A percentile compares a stretch with the other conserved stretches of the same genome.
Conservation (phyloP, 1,140 invertebrate genomes). For the Zaprionus africanus region DNA sequence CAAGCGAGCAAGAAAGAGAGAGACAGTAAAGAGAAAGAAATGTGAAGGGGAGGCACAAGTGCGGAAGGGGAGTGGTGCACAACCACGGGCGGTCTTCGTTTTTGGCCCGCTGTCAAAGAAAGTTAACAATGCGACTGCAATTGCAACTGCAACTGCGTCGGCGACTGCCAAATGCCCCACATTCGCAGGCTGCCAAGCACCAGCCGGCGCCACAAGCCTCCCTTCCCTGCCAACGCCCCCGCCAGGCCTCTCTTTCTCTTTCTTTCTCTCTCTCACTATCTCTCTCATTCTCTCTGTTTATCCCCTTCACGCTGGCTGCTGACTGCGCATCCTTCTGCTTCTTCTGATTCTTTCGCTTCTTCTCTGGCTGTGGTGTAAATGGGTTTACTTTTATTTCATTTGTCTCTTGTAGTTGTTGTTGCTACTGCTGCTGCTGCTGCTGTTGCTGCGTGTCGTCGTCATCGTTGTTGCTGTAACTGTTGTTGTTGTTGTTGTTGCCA, state of each 20-base stretch:
- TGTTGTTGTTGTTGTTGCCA: constrained; percentile 53
- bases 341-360: neutral
- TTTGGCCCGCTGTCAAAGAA: constrained; percentile 79
- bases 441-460: constrained; percentile 21
- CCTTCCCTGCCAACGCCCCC: constrained; percentile 4
- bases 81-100: constrained; percentile 59
- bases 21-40: neutral
- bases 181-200: constrained; percentile 73
- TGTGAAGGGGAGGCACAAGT: neutral
- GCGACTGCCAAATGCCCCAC: constrained; percentile 78
- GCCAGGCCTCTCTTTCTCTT: neutral
- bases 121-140: constrained; percentile 76
- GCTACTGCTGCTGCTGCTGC: constrained; percentile 25
- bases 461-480: constrained; percentile 35
- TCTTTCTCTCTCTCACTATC: neutral
- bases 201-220: constrained; percentile 52
- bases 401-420: constrained; percentile 55
- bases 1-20: constrained; percentile 5
- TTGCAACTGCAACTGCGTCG: constrained; percentile 50
- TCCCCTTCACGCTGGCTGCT: neutral
- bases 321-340: constrained; percentile 26
- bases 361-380: constrained; percentile 71
- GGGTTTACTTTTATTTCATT: constrained; percentile 83
- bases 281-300: constrained; percentile 10
- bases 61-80: neutral